phyloP scores from a whole-genome alignment of 2,113 vertebrate genomes.

The Charadrius vociferus region DNA sequence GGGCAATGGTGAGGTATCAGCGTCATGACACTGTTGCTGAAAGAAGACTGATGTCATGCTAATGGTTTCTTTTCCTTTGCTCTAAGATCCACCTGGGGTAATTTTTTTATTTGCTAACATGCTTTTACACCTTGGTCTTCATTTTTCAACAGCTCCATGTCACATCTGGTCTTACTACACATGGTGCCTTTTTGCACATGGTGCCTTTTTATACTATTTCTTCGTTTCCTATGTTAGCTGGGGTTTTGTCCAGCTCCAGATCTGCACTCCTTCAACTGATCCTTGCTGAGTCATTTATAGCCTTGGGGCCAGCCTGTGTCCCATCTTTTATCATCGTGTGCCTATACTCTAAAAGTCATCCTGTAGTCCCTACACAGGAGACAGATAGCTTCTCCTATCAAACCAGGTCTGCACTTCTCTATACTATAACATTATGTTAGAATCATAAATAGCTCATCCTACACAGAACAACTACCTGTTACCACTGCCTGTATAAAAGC shows the following conservation, averaged over 20 bases:
- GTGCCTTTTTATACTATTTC: background rate
- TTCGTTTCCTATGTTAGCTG: background rate
- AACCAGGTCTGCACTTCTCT: background rate
- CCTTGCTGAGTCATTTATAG: background rate
- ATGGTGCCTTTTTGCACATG: background rate
- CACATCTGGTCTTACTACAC: background rate
- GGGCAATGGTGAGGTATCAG: background rate
- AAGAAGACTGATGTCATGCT: background rate
- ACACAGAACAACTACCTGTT: background rate
- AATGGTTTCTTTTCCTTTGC: background rate
- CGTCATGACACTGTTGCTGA: background rate
- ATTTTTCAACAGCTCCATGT: background rate
- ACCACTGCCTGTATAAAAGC: background rate
- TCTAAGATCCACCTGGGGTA: background rate
- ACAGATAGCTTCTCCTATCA: background rate
- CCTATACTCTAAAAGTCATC: background rate
- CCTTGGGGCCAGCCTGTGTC: background rate
- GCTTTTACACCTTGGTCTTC: background rate
- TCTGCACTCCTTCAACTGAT: background rate
- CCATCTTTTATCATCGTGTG: background rate
- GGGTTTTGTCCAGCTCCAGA: background rate
- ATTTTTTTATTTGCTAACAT: background rate
- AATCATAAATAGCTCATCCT: background rate
- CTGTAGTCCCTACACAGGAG: background rate
- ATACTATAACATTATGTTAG: accelerated